A percentile compares a stretch with the other conserved stretches of the same genome.
Conservation (phyloP, 2,797 vertebrate species). For the Sebastes glaucus region DNA sequence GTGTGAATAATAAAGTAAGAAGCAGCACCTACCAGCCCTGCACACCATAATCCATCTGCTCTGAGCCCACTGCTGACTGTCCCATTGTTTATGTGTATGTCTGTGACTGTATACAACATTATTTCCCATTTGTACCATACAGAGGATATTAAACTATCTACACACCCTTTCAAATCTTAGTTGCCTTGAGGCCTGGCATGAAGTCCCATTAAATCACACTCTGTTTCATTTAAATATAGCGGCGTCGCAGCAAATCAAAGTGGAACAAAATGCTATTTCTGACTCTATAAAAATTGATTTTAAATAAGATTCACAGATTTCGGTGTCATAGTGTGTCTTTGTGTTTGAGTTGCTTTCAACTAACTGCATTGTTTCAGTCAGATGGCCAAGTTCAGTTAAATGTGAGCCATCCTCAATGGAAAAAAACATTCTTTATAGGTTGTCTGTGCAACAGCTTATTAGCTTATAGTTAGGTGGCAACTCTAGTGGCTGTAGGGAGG, state of each 20-base stretch:
- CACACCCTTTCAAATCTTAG: slow-evolving; percentile 11
- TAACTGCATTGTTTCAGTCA: not conserved
- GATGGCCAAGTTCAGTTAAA: not conserved
- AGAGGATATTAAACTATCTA: slow-evolving; percentile 22
- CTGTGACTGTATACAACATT: slow-evolving; percentile 4
- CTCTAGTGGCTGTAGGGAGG: not conserved
- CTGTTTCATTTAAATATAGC: slow-evolving; percentile 27
- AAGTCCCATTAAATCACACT: slow-evolving; percentile 33
- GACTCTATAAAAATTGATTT: not conserved
- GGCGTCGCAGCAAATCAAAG: not conserved
- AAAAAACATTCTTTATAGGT: not conserved
- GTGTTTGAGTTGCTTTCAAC: not conserved
- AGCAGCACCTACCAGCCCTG: slow-evolving; percentile 20
- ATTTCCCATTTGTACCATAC: slow-evolving; percentile 40
- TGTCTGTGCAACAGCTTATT: not conserved
- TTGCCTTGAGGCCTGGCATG: slow-evolving; percentile 11
- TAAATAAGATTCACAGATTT: not conserved
- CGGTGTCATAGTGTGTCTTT: not conserved
- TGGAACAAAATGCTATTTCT: slow-evolving; percentile 7
- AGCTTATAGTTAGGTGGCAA: not conserved
- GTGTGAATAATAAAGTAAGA: slow-evolving; percentile 27
- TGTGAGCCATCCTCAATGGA: not conserved
- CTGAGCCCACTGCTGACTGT: slow-evolving; percentile 6
- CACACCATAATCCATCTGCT: slow-evolving; percentile 30
- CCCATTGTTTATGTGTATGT: slow-evolving; percentile 18